Evolutionary conservation across 1,140 invertebrate genomes (phyloP).

Genomic region (Tribolium madens): DNA sequence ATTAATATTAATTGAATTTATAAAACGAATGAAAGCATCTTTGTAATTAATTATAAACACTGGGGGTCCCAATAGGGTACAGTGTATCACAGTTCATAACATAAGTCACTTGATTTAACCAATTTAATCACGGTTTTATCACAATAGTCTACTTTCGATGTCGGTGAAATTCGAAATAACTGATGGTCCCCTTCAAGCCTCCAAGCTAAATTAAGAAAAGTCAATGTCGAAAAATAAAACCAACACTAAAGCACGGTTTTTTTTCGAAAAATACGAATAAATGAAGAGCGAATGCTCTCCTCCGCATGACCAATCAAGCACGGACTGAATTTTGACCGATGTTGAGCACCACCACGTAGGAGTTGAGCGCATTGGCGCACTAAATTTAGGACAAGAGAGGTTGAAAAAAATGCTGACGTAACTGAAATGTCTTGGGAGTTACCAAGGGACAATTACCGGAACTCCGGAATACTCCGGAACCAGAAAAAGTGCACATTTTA

Average conservation of each 20-base stretch:
- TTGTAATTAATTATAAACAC: conserved; percentile 16
- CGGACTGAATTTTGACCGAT: conserved; percentile 26
- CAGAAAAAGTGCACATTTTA: too few species aligned
- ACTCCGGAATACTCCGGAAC: background rate
- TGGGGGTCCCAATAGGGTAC: conserved; percentile 10
- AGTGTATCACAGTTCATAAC: conserved; percentile 32
- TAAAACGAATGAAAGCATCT: conserved; percentile 2
- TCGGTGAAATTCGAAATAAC: too few species aligned
- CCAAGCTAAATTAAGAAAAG: too few species aligned
- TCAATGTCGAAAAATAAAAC: too few species aligned
- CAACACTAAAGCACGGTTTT: too few species aligned
- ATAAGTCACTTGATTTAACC: conserved; percentile 35
- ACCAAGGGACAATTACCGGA: background rate
- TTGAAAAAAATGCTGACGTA: conserved; percentile 4
- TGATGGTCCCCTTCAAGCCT: too few species aligned
- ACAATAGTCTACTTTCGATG: background rate
- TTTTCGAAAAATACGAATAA: too few species aligned
- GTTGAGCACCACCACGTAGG: background rate
- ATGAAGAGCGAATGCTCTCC: background rate
- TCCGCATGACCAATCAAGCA: conserved; percentile 5
- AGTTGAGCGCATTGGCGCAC: background rate
- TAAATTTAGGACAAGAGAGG: conserved; percentile 20
- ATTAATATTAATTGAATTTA: background rate
- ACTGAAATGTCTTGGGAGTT: conserved; percentile 2
- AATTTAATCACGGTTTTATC: conserved; percentile 33